Conservation (phyloP, 2,888 invertebrate genomes). For the Caenorhabditis sp. region DNA sequence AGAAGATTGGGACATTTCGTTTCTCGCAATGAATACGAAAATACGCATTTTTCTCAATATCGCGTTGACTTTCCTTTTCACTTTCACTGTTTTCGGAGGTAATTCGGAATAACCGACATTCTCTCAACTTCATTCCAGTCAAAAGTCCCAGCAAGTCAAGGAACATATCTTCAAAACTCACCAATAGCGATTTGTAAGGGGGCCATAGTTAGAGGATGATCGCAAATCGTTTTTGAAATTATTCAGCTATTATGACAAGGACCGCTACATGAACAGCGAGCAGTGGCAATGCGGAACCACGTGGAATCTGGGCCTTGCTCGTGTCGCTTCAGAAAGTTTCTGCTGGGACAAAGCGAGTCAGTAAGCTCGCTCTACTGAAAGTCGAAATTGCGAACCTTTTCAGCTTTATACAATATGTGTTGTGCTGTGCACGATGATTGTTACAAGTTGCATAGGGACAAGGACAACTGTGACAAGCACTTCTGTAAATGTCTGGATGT, state of each 20-base stretch:
- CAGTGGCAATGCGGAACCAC: slow-evolving; percentile 15
- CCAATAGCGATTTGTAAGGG: too few relatives aligned
- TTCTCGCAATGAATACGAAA: too few relatives aligned
- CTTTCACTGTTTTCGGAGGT: too few relatives aligned
- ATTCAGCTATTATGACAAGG: background rate
- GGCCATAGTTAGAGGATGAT: too few relatives aligned
- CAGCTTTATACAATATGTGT: slow-evolving; percentile 22
- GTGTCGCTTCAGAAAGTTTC: background rate
- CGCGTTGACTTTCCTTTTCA: too few relatives aligned
- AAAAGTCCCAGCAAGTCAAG: too few relatives aligned
- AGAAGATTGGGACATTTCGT: too few relatives aligned
- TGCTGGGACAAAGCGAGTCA: background rate
- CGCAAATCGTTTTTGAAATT: too few relatives aligned
- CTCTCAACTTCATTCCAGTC: too few relatives aligned
- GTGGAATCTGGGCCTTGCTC: background rate
- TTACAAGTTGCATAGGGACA: background rate
- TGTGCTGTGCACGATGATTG: slow-evolving; percentile 33
- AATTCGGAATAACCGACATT: too few relatives aligned
- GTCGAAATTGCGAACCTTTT: background rate
- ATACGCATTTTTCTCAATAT: too few relatives aligned
- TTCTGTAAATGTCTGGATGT: slow-evolving; percentile 17
- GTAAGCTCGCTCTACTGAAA: background rate
- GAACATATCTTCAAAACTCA: too few relatives aligned
- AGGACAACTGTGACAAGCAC: background rate
- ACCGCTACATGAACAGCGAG: background rate